Evolutionary conservation across 2,888 invertebrate species (phyloP), one percentile per base, ranked within the genome.

Genomic region (Folsomia candida): DNA sequence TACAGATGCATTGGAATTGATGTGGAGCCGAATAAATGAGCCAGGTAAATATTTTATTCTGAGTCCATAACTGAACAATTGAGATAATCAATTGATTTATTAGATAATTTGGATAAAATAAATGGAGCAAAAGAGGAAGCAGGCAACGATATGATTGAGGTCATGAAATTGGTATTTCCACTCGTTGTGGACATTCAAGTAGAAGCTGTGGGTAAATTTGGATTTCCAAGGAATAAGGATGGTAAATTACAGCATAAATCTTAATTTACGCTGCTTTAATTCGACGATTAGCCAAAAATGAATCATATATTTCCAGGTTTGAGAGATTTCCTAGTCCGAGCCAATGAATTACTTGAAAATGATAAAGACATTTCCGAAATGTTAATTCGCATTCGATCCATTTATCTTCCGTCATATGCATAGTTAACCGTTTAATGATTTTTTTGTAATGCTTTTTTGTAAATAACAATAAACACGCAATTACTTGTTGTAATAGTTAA

Each of bases 131-230:
- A 71, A 54, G 75, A 75, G 18, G 61, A 65, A 37, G 69, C 72
- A 28, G 75, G 72, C 18, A 71, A 73, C 51, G 75, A 75, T 51
- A 71, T 71, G 70, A 69, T 75, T 14, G 70, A 73, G 61, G 68
- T 72, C 18, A 67, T 75, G 63, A 47, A 63, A 24, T 26, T 47
- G 3, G 66, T 72, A 18, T 75, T 75, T 47, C 75, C 73, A 11
- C 59, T 75, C 51, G 67, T 75, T 11, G 64, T 75, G 14, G 67
- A 72, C 3, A 59, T 69, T 57, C 75, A 75, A 67, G 29, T 69
- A 11, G 62, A 71, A 37, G 25, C 68, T 24, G 47, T 73, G 6
- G 58, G 51, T 2, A 51, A 70, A 25, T 66, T 71, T 22, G 70
- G 67, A 24, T 62, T 62, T n/a, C 27, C 63, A 20, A 18, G 51